phyloP scores from a whole-genome alignment of 64 coral and sea anemone genomes.

The Pachyseris speciosa region DNA sequence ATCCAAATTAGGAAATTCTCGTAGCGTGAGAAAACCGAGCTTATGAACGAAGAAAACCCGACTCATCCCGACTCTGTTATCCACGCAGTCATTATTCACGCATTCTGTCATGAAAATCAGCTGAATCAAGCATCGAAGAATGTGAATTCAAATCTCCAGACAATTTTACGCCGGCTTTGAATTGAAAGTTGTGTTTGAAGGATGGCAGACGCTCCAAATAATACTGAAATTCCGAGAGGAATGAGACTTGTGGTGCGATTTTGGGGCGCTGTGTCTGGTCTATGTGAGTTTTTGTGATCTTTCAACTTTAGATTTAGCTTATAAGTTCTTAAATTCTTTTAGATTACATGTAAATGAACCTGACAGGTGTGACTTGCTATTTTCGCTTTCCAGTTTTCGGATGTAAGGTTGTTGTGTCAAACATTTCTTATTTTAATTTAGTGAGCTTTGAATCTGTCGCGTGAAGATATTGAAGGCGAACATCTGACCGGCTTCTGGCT shows the following conservation, averaged over 20 bases:
- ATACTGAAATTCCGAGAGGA: constrained; percentile 68
- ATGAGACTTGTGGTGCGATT: constrained; percentile 87
- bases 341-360: not conserved
- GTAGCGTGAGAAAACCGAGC: not conserved
- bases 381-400: not conserved
- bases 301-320: not conserved
- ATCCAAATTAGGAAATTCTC: not conserved
- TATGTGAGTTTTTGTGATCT: constrained; percentile 84
- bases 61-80: not conserved
- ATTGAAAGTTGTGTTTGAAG: not conserved
- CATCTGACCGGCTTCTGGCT: not conserved
- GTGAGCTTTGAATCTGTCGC: not conserved
- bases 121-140: constrained; percentile 12
- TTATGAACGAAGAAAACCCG: not conserved
- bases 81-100: constrained; percentile 31
- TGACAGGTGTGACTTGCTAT: not conserved
- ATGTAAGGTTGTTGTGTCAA: not conserved
- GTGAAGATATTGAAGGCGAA: not conserved
- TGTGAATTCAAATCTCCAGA: constrained; percentile 3
- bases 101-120: not conserved
- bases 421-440: too few relatives aligned
- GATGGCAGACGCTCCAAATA: constrained; percentile 63
- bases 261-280: constrained; percentile 94
- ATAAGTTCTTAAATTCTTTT: not conserved
- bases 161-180: not conserved